Evolutionary conservation across 2,888 invertebrate species (phyloP), one percentile per base, ranked within the genome.

Genomic region (Teleogryllus oceanicus): DNA sequence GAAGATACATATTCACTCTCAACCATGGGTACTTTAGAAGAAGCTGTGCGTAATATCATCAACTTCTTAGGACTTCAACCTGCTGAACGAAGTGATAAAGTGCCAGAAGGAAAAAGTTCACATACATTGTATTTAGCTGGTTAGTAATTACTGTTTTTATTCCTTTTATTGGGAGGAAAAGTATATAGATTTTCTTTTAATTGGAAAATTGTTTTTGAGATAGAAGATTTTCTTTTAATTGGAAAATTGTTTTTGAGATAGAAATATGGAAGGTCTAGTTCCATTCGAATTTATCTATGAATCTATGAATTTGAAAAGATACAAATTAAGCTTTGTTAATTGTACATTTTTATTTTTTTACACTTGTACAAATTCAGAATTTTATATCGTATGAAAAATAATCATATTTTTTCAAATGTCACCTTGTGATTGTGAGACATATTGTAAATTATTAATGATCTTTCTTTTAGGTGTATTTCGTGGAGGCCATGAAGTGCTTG

Each of bases 1-100:
- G 96, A 96, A 84, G 98, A 99, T 84, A 98, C 98, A 0, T 99
- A 96, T 86, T 94, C 94, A 0, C 88, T 99, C 21, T 92, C 96
- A 0, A 91, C 92, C 4, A 93, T 95, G 83, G 92, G 90, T 82
- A 92, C 92, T 18, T 86, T 97, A 62, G 94, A 95, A 84, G 94
- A 94, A 84, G 96, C 96, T 0, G 94, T 96, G 2, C 93, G 93
- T 85, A 95, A 93, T 85, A 93, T 97, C 78, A 89, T 94, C 10
- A 91, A 92, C 84, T 96, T 94, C 86, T 88, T 97, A 83, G 96
- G 96, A 0, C 89, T 97, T 86, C 94, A 94, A 84, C 92, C 96
- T 0, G 94, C 94, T 78, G 96, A 97, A 86, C 89, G 95, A 74
- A 92, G 93, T 2, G 96, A 97, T 86, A 92, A 93, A 84, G 92